phyloP scores from a whole-genome alignment of 1,140 invertebrate species.

The Atta colombica region DNA sequence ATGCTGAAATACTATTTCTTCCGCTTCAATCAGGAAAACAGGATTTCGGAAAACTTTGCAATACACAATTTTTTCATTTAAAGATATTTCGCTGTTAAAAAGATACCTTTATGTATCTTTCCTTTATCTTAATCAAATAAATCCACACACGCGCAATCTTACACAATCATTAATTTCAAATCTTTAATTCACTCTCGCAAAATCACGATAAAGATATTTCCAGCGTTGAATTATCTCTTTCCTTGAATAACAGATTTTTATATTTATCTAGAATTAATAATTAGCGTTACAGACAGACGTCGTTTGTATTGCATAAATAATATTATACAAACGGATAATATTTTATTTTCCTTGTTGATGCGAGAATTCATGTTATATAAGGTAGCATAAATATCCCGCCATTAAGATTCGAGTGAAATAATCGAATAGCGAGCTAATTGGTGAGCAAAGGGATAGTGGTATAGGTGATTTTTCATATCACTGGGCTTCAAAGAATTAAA shows the following conservation, averaged over 20 bases:
- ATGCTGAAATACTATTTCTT: not conserved
- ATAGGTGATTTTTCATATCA: constrained; percentile 56
- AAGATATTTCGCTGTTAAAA: not conserved
- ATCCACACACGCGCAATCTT: not conserved
- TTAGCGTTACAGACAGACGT: not conserved
- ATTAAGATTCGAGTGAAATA: constrained; percentile 26
- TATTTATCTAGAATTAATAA: constrained; percentile 20
- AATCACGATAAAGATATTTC: not conserved
- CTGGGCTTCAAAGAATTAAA: constrained; percentile 49
- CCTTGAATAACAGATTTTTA: constrained; percentile 1
- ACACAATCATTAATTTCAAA: not conserved
- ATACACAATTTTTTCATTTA: not conserved
- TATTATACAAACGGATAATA: not conserved
- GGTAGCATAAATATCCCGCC: constrained; percentile 1
- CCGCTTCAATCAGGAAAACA: not conserved
- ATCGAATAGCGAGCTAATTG: constrained; percentile 7
- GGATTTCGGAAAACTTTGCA: not conserved
- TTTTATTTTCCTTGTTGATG: not conserved
- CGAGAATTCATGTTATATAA: constrained; percentile 6
- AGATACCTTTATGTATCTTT: not conserved
- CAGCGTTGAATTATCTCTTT: not conserved
- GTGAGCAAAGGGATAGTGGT: constrained; percentile 2
- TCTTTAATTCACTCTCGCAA: constrained; percentile 8
- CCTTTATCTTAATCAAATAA: not conserved
- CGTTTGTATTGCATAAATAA: not conserved